These are phyloP conservation scores for Enteromius argenteus DNA, from an alignment of 2,797 vertebrate species.

Conservation along the genomic window DNA sequence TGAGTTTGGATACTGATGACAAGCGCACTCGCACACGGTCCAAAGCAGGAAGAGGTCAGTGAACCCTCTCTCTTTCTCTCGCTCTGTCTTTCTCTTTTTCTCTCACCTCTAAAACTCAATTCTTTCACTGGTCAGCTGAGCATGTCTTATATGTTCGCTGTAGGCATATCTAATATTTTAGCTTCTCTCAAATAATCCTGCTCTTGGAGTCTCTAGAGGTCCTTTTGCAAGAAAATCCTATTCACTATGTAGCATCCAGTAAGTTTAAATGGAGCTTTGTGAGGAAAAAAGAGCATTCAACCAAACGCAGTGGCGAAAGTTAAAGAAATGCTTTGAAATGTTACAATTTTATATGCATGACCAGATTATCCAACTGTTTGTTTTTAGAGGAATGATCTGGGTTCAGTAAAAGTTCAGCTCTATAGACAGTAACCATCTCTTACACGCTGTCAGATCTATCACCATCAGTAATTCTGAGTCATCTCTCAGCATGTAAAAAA, in stretches of 20 bases:
- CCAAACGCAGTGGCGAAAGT: constrained; percentile 6
- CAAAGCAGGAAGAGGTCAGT: constrained; percentile 93
- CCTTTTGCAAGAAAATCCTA: constrained; percentile 23
- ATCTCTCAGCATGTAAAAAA: neutral
- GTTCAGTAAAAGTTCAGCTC: constrained; percentile 26
- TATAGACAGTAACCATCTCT: neutral
- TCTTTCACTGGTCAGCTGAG: constrained; percentile 57
- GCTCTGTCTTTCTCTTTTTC: constrained; percentile 30
- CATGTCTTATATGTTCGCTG: constrained; percentile 50
- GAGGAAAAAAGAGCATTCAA: neutral
- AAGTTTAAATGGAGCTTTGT: constrained; percentile 13
- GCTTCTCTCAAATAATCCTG: constrained; percentile 53
- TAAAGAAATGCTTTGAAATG: constrained; percentile 15
- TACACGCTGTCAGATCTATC: neutral
- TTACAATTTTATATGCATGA: neutral
- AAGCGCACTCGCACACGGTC: constrained; percentile 92
- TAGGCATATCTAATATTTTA: constrained; percentile 56
- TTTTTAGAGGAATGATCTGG: constrained; percentile 11
- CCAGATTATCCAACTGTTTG: constrained; percentile 8
- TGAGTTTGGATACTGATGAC: constrained; percentile 92
- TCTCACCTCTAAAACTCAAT: constrained; percentile 50
- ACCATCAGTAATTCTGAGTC: constrained; percentile 21
- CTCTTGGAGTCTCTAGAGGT: constrained; percentile 32
- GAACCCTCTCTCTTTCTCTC: constrained; percentile 38
- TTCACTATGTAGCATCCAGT: constrained; percentile 13